Percentiles rank a stretch among this genome's conserved stretches.
phyloP scores from a whole-genome alignment of 2,797 vertebrate genomes.

The Trichosurus vulpecula region DNA sequence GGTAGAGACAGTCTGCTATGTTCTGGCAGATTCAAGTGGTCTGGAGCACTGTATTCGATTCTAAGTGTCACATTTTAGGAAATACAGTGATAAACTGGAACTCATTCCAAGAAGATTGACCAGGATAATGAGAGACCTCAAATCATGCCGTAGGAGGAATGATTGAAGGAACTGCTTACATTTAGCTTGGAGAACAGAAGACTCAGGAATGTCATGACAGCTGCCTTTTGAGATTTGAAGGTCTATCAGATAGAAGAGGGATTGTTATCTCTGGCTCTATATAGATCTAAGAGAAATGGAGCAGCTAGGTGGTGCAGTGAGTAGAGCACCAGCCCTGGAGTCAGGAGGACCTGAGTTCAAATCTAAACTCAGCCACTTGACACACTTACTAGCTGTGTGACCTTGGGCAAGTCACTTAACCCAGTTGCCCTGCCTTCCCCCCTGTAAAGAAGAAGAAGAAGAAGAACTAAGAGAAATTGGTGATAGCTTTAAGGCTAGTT shows the following conservation, averaged over 20 bases:
- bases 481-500: not conserved
- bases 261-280: not conserved
- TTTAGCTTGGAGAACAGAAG: not conserved
- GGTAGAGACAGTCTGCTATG: not conserved
- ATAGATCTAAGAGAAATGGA: not conserved
- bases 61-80: not conserved
- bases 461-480: not conserved
- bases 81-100: not conserved
- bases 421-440: no score
- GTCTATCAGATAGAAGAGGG: not conserved
- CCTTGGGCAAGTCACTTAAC: no score
- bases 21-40: not conserved
- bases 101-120: not conserved
- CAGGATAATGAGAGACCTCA: not conserved
- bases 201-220: not conserved
- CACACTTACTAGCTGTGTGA: no score
- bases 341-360: no score
- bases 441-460: no score
- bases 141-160: not conserved
- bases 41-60: not conserved
- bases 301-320: no score
- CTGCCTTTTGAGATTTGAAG: not conserved
- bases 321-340: no score
- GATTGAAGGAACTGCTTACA: not conserved
- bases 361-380: no score